Evolutionary conservation across 2,888 invertebrate genomes (phyloP), one percentile per base, ranked within the genome.

Genomic region (Parthenolecanium corni): DNA sequence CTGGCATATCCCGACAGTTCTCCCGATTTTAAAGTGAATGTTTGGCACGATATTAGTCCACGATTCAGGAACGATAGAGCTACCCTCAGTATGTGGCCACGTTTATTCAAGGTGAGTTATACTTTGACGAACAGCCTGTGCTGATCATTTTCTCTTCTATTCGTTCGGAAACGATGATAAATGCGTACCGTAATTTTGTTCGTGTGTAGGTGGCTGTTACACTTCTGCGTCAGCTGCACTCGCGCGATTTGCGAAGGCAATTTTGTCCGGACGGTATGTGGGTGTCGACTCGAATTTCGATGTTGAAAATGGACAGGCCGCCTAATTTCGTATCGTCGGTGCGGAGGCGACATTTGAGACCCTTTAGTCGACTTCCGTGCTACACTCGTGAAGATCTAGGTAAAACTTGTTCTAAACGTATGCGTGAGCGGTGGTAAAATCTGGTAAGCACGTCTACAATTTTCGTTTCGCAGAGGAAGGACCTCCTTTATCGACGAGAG

Each of bases 401-500:
- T 73, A 66, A n/a, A 79, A 79, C 69, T 74, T n/a, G n/a, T n/a
- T n/a, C n/a, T n/a, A 71, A n/a, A n/a, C n/a, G n/a, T n/a, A n/a
- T n/a, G n/a, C n/a, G n/a, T n/a, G n/a, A n/a, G n/a, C n/a, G n/a
- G 5, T 16, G 44, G 5, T 14, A 18, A 42, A 42, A 42, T 38
- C 38, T 38, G 38, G 14, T 38, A 6, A 38, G 9, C 38, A 38
- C 14, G 38, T 18, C 36, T 12, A 57, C 52, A 21, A 31, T 62
- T 49, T 52, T 16, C 0, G 66, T 76, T 71, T 77, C 3, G n/a
- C 51, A 78, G 88, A 88, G 68, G 86, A 87, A 66, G 83, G 86
- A 0, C 89, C 90, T 1, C 89, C 89, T 0, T 75, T 93, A 67
- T 89, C 92, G 0, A 88, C 88, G 5, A 87, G 86, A 67, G 94